phyloP scores from a whole-genome alignment of 2,113 vertebrate genomes.

The human (Homo sapiens) region GRCh38 chr5:1847501-1848000 shows the following conservation, averaged over 20 bases:
- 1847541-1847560: not conserved
- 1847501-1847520: not conserved
- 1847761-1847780: not conserved
- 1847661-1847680: not conserved
- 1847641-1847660: not conserved
- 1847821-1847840: too few relatives aligned
- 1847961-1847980: rapidly evolving
- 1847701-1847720: not conserved
- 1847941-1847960: too few relatives aligned
- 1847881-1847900: too few relatives aligned
- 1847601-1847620: not conserved
- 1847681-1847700: not conserved
- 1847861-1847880: too few relatives aligned
- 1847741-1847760: not conserved
- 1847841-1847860: too few relatives aligned
- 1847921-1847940: too few relatives aligned
- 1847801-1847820: too few relatives aligned
- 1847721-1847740: not conserved
- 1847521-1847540: not conserved
- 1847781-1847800: too few relatives aligned
- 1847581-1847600: not conserved
- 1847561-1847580: not conserved
- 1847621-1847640: not conserved
- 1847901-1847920: too few relatives aligned
- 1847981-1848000: too few relatives aligned